A percentile compares a stretch with the other conserved stretches of the same genome.
These are phyloP conservation scores for Python bivittatus DNA, from an alignment of 2,113 vertebrate species.

Conservation along the genomic window DNA sequence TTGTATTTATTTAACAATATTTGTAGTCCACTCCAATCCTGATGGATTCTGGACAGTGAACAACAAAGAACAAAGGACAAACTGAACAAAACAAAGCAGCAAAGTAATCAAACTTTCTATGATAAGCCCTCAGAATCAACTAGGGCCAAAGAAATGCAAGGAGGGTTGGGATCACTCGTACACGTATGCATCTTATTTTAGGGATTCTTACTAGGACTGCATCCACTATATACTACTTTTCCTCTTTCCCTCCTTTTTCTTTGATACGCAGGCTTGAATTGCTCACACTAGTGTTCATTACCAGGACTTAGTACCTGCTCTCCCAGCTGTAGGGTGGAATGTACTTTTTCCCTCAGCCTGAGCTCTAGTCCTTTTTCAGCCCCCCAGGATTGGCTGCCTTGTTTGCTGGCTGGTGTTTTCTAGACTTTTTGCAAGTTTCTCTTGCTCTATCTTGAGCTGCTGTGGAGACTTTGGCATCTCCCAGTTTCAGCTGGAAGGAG, in stretches of 20 bases:
- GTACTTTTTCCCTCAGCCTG: background rate
- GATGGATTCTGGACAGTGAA: too few relatives aligned
- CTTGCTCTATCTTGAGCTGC: background rate
- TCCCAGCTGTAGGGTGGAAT: background rate
- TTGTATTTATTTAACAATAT: too few relatives aligned
- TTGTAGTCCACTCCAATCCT: too few relatives aligned
- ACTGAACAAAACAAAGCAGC: background rate
- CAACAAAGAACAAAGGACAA: background rate
- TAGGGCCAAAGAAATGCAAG: too few relatives aligned
- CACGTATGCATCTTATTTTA: too few relatives aligned
- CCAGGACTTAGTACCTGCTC: background rate
- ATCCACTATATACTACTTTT: background rate
- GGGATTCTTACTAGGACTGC: background rate
- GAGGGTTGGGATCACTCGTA: too few relatives aligned
- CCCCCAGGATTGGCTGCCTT: background rate
- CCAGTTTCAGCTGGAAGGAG: background rate
- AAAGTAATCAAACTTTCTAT: too few relatives aligned
- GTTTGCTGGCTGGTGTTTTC: background rate
- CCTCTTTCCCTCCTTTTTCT: background rate
- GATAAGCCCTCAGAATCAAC: too few relatives aligned
- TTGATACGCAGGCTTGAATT: background rate
- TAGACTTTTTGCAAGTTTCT: background rate
- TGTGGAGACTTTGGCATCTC: background rate
- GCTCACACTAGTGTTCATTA: background rate
- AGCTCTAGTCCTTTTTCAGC: background rate